Base-by-base conservation (phyloP, 2,797 vertebrate genomes). In the Micropoecilia bifurca region DNA sequence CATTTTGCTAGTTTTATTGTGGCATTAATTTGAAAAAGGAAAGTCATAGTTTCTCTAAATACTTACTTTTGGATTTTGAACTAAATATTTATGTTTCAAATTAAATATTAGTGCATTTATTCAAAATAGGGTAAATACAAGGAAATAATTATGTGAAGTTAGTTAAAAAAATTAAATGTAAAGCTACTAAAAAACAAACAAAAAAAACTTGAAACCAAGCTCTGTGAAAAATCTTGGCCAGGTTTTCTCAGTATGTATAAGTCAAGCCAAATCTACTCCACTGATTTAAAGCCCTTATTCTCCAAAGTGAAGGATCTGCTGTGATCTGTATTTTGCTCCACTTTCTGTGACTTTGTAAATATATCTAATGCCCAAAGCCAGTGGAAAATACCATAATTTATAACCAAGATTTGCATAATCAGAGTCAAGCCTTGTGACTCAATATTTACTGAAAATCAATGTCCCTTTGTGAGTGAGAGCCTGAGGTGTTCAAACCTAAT, bases 321-420 rank as follows among this genome's bases (percentile, higher is more conserved):
- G 16, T 13, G 30, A 5, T 33, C 46, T 73, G 14, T 33, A 13
- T 36, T 73, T 73, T 36, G 0, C 30, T 20, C 50, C 9, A 53
- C 50, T 73, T 55, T 39, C 9, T 41, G 33, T 33, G 36, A 6
- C 50, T 74, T 57, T 74, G 12, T 30, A 13, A 30, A 61, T 6
- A 6, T 18, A 50, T 80, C 74, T 22, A 36, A 59, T 10, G 30
- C 66, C 28, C 71, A 63, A 0, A 71, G 43, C 80, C 73, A 79
- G 41, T 45, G 71, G 50, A 74, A 69, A 76, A 81, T 46, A 75
- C 6, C 78, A 45, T 39, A 28, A 80, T 80, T 71, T 74, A 79
- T 84, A 78, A 82, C 61, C 41, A 80, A 72, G 82, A 92, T 88
- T 84, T 85, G 85, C 89, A 81, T 79, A 80, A 72, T 80, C 50